These are phyloP conservation scores for Rhynchotus rufescens DNA, from an alignment of 2,797 vertebrate genomes.

Conservation along the genomic window DNA sequence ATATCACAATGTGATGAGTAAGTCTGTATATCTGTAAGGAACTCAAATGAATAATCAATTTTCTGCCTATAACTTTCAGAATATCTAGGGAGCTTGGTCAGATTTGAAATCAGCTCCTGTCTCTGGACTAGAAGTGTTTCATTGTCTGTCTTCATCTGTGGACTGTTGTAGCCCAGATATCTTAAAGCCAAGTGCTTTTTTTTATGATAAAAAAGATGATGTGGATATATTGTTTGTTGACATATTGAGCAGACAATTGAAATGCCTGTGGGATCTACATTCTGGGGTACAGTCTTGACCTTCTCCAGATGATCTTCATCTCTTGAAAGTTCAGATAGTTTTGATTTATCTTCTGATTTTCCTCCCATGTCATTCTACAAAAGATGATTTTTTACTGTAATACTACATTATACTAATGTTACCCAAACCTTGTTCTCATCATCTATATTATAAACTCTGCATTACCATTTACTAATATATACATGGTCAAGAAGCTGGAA, in stretches of 20 bases:
- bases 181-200: constrained; percentile 60
- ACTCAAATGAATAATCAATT: constrained; percentile 59
- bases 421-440: neutral
- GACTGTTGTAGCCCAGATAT: constrained; percentile 18
- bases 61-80: constrained; percentile 52
- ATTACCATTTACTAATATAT: neutral
- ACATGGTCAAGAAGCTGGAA: neutral
- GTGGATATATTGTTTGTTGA: neutral
- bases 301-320: neutral
- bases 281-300: neutral
- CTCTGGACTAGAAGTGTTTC: neutral
- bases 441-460: neutral
- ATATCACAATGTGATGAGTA: neutral
- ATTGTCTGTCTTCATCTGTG: neutral
- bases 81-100: constrained; percentile 3
- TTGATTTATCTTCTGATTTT: neutral
- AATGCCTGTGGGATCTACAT: neutral
- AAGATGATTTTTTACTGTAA: neutral
- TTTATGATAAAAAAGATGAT: constrained; percentile 58
- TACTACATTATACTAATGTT: neutral
- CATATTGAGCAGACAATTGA: constrained; percentile 69
- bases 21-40: constrained; percentile 47
- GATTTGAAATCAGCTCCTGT: constrained; percentile 38
- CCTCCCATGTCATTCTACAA: constrained; percentile 56
- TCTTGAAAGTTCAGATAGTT: neutral